Base-by-base conservation (phyloP, 2,113 vertebrate species). In the Trogon melanurus region DNA sequence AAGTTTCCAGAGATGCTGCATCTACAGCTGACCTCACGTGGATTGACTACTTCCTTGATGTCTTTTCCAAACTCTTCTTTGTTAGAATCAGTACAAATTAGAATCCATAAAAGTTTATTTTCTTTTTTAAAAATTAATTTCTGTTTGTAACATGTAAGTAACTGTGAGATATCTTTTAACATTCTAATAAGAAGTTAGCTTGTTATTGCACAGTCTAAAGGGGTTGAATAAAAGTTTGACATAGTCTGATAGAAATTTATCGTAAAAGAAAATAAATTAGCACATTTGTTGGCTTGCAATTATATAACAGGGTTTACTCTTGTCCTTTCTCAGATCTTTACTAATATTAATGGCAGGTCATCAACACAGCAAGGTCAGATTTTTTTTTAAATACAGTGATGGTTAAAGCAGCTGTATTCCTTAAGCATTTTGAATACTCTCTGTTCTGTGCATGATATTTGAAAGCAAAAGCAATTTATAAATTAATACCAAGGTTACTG, bases 381-480 rank as follows among this genome's bases (percentile, higher is more conserved):
- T 18, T 53, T 92, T 92, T 91, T 89, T 41, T 30, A 86, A 83
- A 92, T 51, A 53, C 38, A 74, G 23, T 23, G 7, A 21, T 73
- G 25, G 64, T 88, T 60, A 86, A 91, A 38, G 51, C 41, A 91
- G 54, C 18, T 30, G 13, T 76, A 88, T 92, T 88, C 50, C 72
- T 67, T 80, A 45, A 80, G 50, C 58, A 82, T 34, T 72, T 71
- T 90, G 61, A 92, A 69, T 64, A 85, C 58, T 60, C 34, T 84
- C 29, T 91, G 23, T 90, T 76, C 50, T 91, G n/a, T 92, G n/a
- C 16, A 58, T 50, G 18, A 56, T 62, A 84, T 96, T 92, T 89
- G 86, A 91, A 96, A 89, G 76, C 20, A 93, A 94, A 96, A 76
- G 16, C 51, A 91, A 86, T 86, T 86, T 86, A 73, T 84, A 89